Percentiles rank a stretch among this genome's conserved stretches.
Conservation (phyloP, 1,140 invertebrate species). For the Drosophila mojavensis region DNA sequence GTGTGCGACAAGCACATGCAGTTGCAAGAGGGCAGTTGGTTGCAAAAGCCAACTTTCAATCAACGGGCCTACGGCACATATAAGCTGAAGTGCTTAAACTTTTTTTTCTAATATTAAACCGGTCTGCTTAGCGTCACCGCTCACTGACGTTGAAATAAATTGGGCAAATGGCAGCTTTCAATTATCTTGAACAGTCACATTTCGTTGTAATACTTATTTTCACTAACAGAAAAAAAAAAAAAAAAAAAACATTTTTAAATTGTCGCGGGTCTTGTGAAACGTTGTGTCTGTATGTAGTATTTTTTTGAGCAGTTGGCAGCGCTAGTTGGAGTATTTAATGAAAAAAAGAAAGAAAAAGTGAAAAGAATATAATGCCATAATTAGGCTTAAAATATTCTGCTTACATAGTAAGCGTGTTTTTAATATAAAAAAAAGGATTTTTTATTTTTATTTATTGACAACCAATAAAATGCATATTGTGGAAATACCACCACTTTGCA, state of each 20-base stretch:
- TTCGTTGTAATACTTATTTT: neutral
- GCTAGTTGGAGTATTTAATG: constrained; percentile 4
- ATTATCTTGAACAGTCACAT: neutral
- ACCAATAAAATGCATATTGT: constrained; percentile 1
- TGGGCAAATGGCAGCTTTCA: constrained; percentile 5
- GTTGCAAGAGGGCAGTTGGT: neutral
- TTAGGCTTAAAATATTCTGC: neutral
- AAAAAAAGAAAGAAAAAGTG: neutral
- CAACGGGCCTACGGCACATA: neutral
- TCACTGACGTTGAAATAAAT: neutral
- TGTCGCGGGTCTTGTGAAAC: neutral
- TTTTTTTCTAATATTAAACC: constrained; percentile 9
- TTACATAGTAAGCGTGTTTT: neutral
- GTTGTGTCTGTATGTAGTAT: constrained; percentile 7
- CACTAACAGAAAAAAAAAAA: neutral
- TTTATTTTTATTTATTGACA: neutral
- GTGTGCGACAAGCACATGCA: constrained; percentile 6
- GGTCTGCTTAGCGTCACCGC: constrained; percentile 5
- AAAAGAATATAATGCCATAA: neutral
- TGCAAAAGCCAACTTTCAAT: constrained; percentile 11
- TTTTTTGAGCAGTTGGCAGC: constrained; percentile 32
- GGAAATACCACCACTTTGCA: neutral
- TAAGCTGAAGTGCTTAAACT: neutral
- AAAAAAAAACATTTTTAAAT: neutral
- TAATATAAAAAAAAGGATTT: neutral